Evolutionary conservation across 2,797 vertebrate genomes (phyloP).

Genomic region (Pangasius larnaudii): DNA sequence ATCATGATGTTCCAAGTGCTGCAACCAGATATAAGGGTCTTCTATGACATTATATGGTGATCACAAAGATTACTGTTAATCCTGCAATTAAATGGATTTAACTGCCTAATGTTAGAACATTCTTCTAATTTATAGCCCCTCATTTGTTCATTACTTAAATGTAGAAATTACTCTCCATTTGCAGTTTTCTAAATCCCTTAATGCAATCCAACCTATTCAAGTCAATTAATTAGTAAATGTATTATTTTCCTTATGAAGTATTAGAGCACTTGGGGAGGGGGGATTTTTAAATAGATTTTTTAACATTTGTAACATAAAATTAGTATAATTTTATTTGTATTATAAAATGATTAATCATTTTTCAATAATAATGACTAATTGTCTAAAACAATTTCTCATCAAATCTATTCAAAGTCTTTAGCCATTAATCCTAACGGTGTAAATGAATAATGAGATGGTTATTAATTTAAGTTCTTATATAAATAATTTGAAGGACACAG

Average conservation of each 20-base stretch:
- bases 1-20: constrained; percentile 13
- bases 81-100: constrained; percentile 38
- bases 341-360: background rate
- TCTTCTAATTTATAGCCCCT: constrained; percentile 32
- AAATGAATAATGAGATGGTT: background rate
- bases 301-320: background rate
- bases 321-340: background rate
- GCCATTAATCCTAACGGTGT: background rate
- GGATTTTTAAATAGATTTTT: background rate
- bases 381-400: background rate
- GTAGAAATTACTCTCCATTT: constrained; percentile 37
- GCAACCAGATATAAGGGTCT: constrained; percentile 36
- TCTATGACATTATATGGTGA: constrained; percentile 42
- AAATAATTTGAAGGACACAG: background rate
- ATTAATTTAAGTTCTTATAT: background rate
- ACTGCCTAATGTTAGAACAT: constrained; percentile 48
- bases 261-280: background rate
- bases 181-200: constrained; percentile 34
- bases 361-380: background rate
- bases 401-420: background rate
- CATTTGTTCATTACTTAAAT: constrained; percentile 42
- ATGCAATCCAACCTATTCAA: constrained; percentile 16
- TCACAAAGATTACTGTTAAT: constrained; percentile 41
- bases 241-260: background rate
- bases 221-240: background rate